A percentile compares a stretch with the other conserved stretches of the same genome.
These are phyloP conservation scores for Malthinus flaveolus DNA, from an alignment of 2,888 invertebrate species.

Conservation along the genomic window DNA sequence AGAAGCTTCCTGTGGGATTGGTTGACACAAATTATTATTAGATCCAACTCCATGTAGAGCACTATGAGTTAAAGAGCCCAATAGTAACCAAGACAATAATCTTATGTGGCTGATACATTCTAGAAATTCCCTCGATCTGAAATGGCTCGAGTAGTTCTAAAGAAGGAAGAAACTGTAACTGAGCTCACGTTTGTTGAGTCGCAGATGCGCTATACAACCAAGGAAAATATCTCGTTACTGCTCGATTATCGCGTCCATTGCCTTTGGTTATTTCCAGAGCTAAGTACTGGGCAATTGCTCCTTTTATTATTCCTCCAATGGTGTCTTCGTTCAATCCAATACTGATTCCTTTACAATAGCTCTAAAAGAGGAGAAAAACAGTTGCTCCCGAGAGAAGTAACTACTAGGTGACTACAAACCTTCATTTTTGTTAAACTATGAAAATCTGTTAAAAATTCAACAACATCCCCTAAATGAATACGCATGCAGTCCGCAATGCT, in stretches of 20 bases:
- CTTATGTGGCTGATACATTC: constrained; percentile 95
- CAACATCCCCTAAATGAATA: constrained; percentile 86
- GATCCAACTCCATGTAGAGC: constrained; percentile 63
- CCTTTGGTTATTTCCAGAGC: constrained; percentile 93
- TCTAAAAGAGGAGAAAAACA: constrained; percentile 53
- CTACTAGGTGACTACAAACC: constrained; percentile 56
- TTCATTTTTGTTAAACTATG: constrained; percentile 96
- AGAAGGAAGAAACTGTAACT: constrained; percentile 21
- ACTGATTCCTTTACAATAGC: constrained; percentile 67
- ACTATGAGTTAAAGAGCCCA: constrained; percentile 92
- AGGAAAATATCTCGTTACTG: constrained; percentile 80
- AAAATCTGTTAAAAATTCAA: constrained; percentile 94
- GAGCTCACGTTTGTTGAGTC: constrained; percentile 75
- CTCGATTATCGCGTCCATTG: constrained; percentile 80
- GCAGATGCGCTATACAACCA: constrained; percentile 86
- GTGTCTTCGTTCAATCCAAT: constrained; percentile 90
- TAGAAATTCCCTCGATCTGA: constrained; percentile 87
- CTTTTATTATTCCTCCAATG: constrained; percentile 93
- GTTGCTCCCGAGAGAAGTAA: no score
- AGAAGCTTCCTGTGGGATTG: constrained; percentile 94
- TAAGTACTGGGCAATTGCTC: constrained; percentile 90
- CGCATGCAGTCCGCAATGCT: constrained; percentile 94
- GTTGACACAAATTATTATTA: constrained; percentile 65
- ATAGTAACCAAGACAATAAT: constrained; percentile 90
- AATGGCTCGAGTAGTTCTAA: constrained; percentile 27